phyloP scores from a whole-genome alignment of 2,888 invertebrate genomes.

The Amphipoea lucens region DNA sequence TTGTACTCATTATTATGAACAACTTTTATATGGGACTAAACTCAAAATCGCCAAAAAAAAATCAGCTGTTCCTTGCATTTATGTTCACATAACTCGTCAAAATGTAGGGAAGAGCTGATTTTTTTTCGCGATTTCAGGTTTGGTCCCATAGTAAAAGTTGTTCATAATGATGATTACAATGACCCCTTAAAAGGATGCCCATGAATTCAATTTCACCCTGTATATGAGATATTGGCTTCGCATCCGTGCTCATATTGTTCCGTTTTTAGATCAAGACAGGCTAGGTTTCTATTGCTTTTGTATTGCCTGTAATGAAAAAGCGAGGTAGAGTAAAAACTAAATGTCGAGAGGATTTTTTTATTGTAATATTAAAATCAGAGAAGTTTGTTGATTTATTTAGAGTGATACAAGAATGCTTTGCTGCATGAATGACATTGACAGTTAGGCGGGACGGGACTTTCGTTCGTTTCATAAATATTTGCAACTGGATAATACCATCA shows the following conservation, averaged over 20 bases:
- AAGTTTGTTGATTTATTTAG: too few species aligned
- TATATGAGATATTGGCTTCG: conserved; percentile 34
- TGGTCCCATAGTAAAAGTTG: too few species aligned
- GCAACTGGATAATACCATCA: conserved; percentile 3
- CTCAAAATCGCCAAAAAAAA: too few species aligned
- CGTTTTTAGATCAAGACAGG: conserved; percentile 43
- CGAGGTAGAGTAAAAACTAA: background rate
- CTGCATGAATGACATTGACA: background rate
- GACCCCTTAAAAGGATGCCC: too few species aligned
- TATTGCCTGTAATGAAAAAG: conserved; percentile 26
- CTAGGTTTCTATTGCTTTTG: conserved; percentile 36
- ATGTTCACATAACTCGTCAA: too few species aligned
- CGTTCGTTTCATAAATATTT: background rate
- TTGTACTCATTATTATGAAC: too few species aligned
- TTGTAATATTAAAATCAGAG: background rate
- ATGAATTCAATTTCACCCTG: too few species aligned
- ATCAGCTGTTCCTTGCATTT: too few species aligned
- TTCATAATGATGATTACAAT: too few species aligned
- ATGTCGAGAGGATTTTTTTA: background rate
- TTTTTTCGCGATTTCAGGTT: too few species aligned
- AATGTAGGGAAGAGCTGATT: too few species aligned
- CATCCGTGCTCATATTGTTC: conserved; percentile 39
- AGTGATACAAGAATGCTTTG: background rate
- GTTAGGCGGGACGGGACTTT: background rate
- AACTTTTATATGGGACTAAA: too few species aligned